phyloP scores from a whole-genome alignment of 2,888 invertebrate genomes.

The Deilephila elpenor region DNA sequence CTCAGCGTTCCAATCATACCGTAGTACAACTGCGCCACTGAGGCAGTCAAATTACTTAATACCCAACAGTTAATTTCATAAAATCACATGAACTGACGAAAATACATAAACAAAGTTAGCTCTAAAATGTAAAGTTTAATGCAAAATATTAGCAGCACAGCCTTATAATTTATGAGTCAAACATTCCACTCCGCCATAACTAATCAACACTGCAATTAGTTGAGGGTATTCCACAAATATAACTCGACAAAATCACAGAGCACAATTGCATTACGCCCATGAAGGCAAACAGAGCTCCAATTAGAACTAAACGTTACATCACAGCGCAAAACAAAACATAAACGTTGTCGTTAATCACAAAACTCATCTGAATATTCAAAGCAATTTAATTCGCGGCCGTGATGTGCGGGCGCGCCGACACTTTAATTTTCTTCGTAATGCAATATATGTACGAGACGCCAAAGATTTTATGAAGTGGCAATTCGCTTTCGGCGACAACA shows the following conservation, averaged over 20 bases:
- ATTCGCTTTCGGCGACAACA: constrained; percentile 64
- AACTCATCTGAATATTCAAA: constrained; percentile 69
- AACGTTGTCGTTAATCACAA: constrained; percentile 61
- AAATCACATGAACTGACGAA: no score
- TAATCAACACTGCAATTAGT: constrained; percentile 24
- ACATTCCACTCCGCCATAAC: constrained; percentile 29
- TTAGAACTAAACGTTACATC: constrained; percentile 51
- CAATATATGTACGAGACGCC: constrained; percentile 50
- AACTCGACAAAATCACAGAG: constrained; percentile 16
- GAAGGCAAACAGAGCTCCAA: constrained; percentile 57
- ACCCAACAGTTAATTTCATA: no score
- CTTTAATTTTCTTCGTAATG: constrained; percentile 61
- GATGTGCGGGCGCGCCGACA: constrained; percentile 46
- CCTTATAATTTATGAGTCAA: constrained; percentile 6
- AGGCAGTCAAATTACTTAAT: no score
- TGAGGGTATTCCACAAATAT: constrained; percentile 13
- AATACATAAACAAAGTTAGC: no score
- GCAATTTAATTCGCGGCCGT: constrained; percentile 54
- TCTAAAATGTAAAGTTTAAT: no score
- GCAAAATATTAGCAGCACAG: background rate
- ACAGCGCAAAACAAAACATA: constrained; percentile 56
- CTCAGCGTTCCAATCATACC: no score
- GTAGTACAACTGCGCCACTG: no score
- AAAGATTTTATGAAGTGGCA: constrained; percentile 64
- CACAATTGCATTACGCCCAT: constrained; percentile 47